Base-by-base conservation (phyloP, 2,113 vertebrate species). In the Syngnathus typhle region DNA sequence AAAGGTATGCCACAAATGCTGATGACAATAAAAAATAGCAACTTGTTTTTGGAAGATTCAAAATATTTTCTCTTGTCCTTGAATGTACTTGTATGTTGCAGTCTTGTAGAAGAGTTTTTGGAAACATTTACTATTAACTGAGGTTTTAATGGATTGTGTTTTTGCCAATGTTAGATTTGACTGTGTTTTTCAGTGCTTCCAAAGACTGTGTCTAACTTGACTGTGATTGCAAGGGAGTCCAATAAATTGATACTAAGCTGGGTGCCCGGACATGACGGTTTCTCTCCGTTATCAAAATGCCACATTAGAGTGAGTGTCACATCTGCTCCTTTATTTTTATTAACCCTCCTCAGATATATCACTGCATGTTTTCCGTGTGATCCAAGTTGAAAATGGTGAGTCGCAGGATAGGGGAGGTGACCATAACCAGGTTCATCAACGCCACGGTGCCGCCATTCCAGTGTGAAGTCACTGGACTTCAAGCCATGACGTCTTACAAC, bases 221-320 rank as follows among this genome's bases (percentile, higher is more conserved):
- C 1, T 0, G 82, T 94, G 65, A 73, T 52, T 19, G 92, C 89
- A 47, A 89, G 76, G 10, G 88, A 90, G 1, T 88, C 93, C 21
- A 91, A 90, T 15, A 76, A 91, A 23, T 39, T 98, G 0, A 0
- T 55, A 0, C 41, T 98, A 66, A 92, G 89, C 76, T 99, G 97
- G 97, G 88, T 80, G n/a, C 93, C 93, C 0, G 96, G 93, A 66
- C 93, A 95, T 0, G 92, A 98, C 18, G 93, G 93, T 0, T 99
- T 93, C 65, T 95, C 97, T 18, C 87, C 91, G 0, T 75, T 99
- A 7, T 90, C 55, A 52, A 79, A 0, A 39, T 99, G 97, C 80
- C 87, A 16, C 1, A 61, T 99, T 77, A 91, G 90, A 88, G 97
- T 99, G 82, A 92, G 76, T 37, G 6, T 2, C 13, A 38, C n/a